These are phyloP conservation scores for Octodonta nipae DNA, from an alignment of 2,888 invertebrate genomes.

Conservation along the genomic window DNA sequence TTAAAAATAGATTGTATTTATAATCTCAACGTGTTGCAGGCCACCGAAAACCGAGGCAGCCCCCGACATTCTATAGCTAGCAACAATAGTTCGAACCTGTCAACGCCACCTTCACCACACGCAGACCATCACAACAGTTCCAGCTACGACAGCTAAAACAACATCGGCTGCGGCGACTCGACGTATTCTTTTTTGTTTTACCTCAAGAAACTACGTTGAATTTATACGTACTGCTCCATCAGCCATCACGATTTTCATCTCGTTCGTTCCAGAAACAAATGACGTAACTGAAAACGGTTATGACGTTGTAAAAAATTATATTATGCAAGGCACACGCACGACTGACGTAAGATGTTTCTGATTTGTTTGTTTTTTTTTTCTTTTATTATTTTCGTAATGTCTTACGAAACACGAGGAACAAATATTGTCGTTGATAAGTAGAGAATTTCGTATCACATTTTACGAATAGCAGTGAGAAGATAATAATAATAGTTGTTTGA, in stretches of 20 bases:
- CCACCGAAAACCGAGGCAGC: constrained; percentile 36
- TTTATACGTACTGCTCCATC: too few species aligned
- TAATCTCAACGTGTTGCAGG: constrained; percentile 23
- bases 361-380: neutral
- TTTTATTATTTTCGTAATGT: too few species aligned
- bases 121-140: constrained; percentile 52
- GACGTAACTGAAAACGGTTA: too few species aligned
- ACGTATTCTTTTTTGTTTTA: neutral
- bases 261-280: too few species aligned
- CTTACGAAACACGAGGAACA: too few species aligned
- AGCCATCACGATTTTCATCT: too few species aligned
- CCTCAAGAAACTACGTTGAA: too few species aligned
- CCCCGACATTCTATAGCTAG: constrained; percentile 61
- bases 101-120: constrained; percentile 57
- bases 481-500: constrained; percentile 9
- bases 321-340: too few species aligned
- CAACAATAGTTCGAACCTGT: constrained; percentile 60
- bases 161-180: neutral
- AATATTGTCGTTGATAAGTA: too few species aligned
- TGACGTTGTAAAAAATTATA: too few species aligned
- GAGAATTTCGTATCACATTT: neutral
- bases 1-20: too few species aligned
- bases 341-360: too few species aligned
- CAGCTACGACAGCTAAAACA: constrained; percentile 48
- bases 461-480: constrained; percentile 4